Percentiles rank a stretch among this genome's conserved stretches.
Conservation (phyloP, 2,888 invertebrate species). For the Thelaira solivaga region DNA sequence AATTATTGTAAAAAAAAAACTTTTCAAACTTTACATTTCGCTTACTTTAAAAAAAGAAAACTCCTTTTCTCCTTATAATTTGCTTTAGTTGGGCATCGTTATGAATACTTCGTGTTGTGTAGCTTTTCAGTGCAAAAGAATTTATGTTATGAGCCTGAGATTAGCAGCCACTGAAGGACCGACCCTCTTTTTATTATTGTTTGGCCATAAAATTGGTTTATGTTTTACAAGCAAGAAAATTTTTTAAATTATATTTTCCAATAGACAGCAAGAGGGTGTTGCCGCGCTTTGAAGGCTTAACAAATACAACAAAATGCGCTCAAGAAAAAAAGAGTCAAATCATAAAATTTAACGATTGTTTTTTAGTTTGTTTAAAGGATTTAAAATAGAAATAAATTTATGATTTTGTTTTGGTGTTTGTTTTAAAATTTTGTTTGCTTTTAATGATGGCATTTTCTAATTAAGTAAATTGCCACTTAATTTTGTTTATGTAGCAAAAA, state of each 20-base stretch:
- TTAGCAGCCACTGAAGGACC: conserved; percentile 40
- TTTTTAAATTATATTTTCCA: conserved; percentile 61
- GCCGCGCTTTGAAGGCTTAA: conserved; percentile 41
- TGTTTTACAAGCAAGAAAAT: conserved; percentile 42
- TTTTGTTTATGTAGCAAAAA: conserved; percentile 41
- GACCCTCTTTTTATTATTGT: conserved; percentile 6
- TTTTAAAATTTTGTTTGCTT: conserved; percentile 40
- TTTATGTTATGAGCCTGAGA: conserved; percentile 57
- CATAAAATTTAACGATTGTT: conserved; percentile 62
- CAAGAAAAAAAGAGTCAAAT: conserved; percentile 53
- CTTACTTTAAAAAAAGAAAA: conserved; percentile 7
- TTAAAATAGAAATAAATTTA: conserved; percentile 59
- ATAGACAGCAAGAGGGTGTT: conserved; percentile 39
- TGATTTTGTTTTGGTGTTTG: conserved; percentile 58
- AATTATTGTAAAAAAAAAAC: conserved; percentile 33
- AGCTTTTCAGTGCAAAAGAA: conserved; percentile 38
- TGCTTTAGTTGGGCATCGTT: conserved; percentile 12
- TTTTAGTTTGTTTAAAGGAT: conserved; percentile 54
- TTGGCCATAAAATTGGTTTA: conserved; percentile 58
- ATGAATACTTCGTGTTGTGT: conserved; percentile 40
- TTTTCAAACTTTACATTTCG: conserved; percentile 21
- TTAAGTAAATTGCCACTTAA: conserved; percentile 59
- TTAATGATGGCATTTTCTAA: conserved; percentile 54
- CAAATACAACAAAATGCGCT: background rate
- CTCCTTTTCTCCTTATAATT: conserved; percentile 31